A percentile compares a stretch with the other conserved stretches of the same genome.
Evolutionary conservation across 2,888 invertebrate species (phyloP).

Genomic region (Eristalis pertinax): DNA sequence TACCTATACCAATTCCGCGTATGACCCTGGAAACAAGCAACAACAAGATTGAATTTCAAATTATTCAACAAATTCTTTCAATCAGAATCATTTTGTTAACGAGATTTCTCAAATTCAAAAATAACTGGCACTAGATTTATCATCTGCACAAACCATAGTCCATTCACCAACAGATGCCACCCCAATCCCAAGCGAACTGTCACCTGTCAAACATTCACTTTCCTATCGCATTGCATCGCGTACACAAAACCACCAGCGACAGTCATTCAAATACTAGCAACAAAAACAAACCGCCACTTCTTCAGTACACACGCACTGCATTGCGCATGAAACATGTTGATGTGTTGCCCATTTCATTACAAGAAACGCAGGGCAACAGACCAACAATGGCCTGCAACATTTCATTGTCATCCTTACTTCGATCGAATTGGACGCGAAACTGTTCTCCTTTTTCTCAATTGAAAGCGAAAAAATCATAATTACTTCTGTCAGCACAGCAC

Average conservation of each 20-base stretch:
- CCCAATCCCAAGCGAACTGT: neutral
- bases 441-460: constrained; percentile 26
- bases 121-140: constrained; percentile 1
- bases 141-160: constrained; percentile 1
- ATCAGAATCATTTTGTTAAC: neutral
- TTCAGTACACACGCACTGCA: constrained; percentile 3
- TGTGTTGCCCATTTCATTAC: neutral
- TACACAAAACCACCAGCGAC: constrained; percentile 10
- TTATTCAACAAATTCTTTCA: no score
- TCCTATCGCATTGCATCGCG: constrained; percentile 14
- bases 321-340: constrained; percentile 46
- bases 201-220: constrained; percentile 1
- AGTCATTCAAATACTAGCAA: constrained; percentile 55
- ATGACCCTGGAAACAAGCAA: no score
- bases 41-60: no score
- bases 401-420: constrained; percentile 67
- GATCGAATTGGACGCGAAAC: constrained; percentile 59
- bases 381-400: constrained; percentile 45
- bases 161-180: constrained; percentile 22
- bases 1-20: no score
- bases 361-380: constrained; percentile 4
- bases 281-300: constrained; percentile 61
- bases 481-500: neutral
- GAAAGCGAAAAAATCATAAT: neutral
- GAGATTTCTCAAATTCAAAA: neutral